Conservation (phyloP, 2,113 vertebrate species). For the Psittacus erithacus region DNA sequence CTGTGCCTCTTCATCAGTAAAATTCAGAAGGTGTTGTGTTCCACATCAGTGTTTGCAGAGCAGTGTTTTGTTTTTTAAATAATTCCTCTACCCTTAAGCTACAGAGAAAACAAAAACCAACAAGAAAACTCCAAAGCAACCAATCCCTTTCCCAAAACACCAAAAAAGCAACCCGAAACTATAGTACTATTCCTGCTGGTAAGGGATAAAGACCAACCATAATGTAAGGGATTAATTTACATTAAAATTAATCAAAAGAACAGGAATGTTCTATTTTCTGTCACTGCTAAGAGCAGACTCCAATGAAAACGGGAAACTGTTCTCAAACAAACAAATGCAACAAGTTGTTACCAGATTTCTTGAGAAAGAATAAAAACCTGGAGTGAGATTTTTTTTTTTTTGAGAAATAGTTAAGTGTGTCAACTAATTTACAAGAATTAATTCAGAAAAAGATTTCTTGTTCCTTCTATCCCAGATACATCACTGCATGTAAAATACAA, state of each 20-base stretch:
- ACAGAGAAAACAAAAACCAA: background rate
- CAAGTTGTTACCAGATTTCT: background rate
- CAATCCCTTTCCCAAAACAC: background rate
- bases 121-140: background rate
- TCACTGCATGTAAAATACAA: background rate
- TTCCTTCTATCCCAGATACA: background rate
- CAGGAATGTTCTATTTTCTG: background rate
- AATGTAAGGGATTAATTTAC: background rate
- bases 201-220: background rate
- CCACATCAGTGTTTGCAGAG: background rate
- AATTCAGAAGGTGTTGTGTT: background rate
- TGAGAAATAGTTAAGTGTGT: background rate
- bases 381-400: background rate
- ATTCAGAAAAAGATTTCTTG: background rate
- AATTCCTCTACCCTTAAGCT: background rate
- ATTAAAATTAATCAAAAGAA: background rate
- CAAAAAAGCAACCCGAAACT: background rate
- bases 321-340: background rate
- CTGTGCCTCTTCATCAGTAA: background rate
- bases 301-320: background rate
- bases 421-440: background rate
- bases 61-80: background rate
- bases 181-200: background rate
- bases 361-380: background rate
- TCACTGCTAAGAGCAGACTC: background rate